Conservation (phyloP, 2,888 invertebrate species). For the Drosophila nr. fundita region DNA sequence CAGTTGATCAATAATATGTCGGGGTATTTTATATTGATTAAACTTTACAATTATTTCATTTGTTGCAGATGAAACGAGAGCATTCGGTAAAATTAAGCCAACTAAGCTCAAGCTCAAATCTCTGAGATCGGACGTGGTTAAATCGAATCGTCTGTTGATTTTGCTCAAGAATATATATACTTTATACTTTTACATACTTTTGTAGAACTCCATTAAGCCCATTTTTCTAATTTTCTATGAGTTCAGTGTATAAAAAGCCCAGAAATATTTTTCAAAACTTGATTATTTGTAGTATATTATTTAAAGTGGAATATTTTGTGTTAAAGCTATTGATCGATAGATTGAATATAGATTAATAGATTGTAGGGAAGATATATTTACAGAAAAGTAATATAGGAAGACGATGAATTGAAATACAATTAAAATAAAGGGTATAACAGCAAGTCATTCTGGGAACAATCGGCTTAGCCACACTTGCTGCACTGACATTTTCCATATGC, state of each 20-base stretch:
- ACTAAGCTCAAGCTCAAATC: too few relatives aligned
- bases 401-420: neutral
- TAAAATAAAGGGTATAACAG: slow-evolving; percentile 17
- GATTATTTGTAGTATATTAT: neutral
- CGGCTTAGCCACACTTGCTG: slow-evolving; percentile 46
- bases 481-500: slow-evolving; percentile 62
- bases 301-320: neutral
- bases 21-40: neutral
- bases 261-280: too few relatives aligned
- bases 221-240: too few relatives aligned
- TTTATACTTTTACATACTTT: too few relatives aligned
- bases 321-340: neutral
- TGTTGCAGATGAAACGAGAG: neutral
- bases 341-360: neutral
- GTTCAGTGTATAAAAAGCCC: too few relatives aligned
- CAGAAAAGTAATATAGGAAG: neutral
- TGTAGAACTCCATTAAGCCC: too few relatives aligned
- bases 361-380: neutral
- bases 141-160: neutral
- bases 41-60: neutral
- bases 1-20: neutral
- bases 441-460: neutral
- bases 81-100: too few relatives aligned
- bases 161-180: too few relatives aligned
- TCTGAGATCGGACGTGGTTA: neutral